Evolutionary conservation across 2,113 vertebrate genomes (phyloP), one percentile per base, ranked within the genome.

Genomic region (Lycocorax pyrrhopterus): DNA sequence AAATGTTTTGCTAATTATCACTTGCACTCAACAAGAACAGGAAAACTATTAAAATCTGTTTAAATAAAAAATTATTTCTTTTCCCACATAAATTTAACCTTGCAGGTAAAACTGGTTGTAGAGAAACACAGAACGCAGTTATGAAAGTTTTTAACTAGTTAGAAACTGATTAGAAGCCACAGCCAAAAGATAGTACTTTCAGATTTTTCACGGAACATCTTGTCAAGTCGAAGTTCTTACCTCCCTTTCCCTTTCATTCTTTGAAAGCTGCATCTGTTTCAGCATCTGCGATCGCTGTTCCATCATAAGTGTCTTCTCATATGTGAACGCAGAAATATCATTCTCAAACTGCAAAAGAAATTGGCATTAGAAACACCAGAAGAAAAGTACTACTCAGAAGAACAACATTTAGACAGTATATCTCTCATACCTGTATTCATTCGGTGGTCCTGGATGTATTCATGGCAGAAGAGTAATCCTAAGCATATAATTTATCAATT

Each of bases 211-310:
- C 1, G 1, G 30, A 79, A 66, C n/a, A 51, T 30, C 25, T 35
- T 84, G 19, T 43, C 26, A 93, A 87, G 47, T 10, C 3, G 0
- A 88, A 89, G 44, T 37, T 26, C 87, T 21, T 96, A 99, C 99
- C 99, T 99, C 99, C 96, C 99, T 97, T 95, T 99, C 98, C 41
- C 97, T 97, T 97, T 99, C 99, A 0, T 98, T 99, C 96, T 98
- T 98, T 41, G 99, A 99, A 5, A 99, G 98, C 47, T 99, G 99
- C 99, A 99, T 99, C 97, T 99, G 99, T 93, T 99, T 99, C 22
- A 99, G 96, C 99, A 99, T 99, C 96, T 99, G 99, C 12, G 99
- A 99, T 62, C 99, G 97, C 97, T 99, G 99, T 95, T 99, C 99
- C 99, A 99, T 99, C 98, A 99, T 92, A 85, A 99, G 98, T 0